These are phyloP conservation scores for Bostrychus sinensis DNA, from an alignment of 2,113 vertebrate genomes.

Conservation along the genomic window DNA sequence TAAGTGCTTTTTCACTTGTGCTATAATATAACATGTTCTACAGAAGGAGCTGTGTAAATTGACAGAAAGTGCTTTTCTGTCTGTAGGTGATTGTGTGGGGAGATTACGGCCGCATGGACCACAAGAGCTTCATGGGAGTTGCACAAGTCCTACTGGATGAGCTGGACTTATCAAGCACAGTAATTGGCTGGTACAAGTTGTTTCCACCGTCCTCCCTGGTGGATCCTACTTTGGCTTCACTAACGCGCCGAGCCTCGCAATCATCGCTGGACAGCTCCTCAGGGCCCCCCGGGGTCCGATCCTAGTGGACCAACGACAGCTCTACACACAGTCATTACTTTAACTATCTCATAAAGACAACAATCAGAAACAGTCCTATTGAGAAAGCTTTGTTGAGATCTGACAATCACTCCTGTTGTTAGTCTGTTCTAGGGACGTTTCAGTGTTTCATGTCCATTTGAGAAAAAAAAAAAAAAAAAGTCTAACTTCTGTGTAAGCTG, in stretches of 20 bases:
- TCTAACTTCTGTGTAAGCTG: constrained; percentile 42
- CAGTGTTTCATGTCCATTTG: constrained; percentile 67
- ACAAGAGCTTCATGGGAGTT: constrained; percentile 99
- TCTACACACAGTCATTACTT: background rate
- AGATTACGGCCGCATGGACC: constrained; percentile 98
- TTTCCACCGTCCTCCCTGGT: constrained; percentile 97
- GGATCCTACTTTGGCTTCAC: constrained; percentile 93
- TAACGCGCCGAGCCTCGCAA: constrained; percentile 95
- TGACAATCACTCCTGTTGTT: constrained; percentile 94
- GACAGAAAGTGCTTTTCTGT: constrained; percentile 19
- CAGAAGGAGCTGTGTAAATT: background rate
- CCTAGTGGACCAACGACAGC: constrained; percentile 84
- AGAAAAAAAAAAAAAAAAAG: constrained; percentile 51
- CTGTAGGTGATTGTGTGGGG: constrained; percentile 97
- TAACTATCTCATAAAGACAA: constrained; percentile 63
- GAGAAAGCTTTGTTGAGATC: constrained; percentile 91
- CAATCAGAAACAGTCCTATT: constrained; percentile 80
- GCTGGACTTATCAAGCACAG: constrained; percentile 95
- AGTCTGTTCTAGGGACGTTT: constrained; percentile 78
- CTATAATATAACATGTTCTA: background rate
- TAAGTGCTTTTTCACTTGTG: constrained; percentile 1
- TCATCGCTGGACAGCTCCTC: constrained; percentile 96
- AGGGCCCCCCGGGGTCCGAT: constrained; percentile 90
- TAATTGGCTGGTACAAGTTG: constrained; percentile 99
- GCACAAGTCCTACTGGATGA: constrained; percentile 98